Base-by-base conservation (phyloP, 2,113 vertebrate genomes). In the Macaca mulatta region DNA sequence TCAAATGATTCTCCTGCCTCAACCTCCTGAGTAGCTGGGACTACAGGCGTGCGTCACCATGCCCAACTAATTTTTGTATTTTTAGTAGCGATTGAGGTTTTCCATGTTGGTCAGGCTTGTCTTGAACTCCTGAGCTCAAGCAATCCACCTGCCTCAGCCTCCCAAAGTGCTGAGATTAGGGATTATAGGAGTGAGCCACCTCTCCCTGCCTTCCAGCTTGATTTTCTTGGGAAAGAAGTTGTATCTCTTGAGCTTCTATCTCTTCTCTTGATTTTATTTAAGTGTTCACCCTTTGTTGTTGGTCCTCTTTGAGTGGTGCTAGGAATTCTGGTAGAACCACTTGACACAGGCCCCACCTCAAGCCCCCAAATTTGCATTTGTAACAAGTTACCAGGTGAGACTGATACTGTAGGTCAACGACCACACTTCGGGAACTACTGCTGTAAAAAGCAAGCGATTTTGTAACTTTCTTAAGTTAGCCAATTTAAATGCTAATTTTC, bases 401-500 rank as follows among this genome's bases (percentile, higher is more conserved):
- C 40, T 61, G 43, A 45, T 23, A 9, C 61, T 57, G 16, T 38
- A n/a, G 43, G 22, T 87, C 17, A 10, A 11, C 20, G 30, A 86
- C 64, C 45, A 70, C 27, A 72, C 35, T 52, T 72, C 52, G 90
- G 70, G 70, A 93, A 59, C 75, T 43, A 27, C 13, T 81, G 69
- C 95, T 80, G 4, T 94, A 72, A 91, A 83, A 77, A 86, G 74
- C 78, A 88, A 86, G 74, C 17, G 16, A n/a, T 86, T 95, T 88
- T 38, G 43, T 74, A 25, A 57, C 86, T 61, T 97, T 27, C 64
- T 74, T 81, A 69, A 72, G 20, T 85, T 79, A 77, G 38, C 20
- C 82, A 48, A 57, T 87, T 93, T 97, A 67, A 55, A 92, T 84
- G 92, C 70, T 87, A 52, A 87, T 88, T 88, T 97, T 84, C 40